phyloP scores from a whole-genome alignment of 1,140 invertebrate species.

The Pissodes strobi region DNA sequence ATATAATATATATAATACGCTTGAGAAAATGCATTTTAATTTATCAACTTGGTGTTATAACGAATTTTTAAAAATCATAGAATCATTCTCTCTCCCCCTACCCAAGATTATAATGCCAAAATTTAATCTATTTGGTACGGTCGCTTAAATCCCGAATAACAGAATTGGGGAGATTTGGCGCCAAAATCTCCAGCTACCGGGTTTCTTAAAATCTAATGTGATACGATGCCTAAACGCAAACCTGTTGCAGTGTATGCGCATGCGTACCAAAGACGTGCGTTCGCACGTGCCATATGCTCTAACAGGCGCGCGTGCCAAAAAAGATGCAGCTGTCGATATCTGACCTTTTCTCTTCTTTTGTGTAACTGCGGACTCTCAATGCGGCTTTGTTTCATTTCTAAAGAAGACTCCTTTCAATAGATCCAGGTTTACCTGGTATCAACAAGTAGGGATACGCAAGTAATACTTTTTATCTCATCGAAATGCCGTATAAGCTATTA shows the following conservation, averaged over 20 bases:
- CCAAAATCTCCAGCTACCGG: slow-evolving; percentile 7
- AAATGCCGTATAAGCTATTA: not conserved
- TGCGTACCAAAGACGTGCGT: not conserved
- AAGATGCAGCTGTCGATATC: slow-evolving; percentile 25
- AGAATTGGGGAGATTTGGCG: slow-evolving; percentile 10
- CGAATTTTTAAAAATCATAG: no score
- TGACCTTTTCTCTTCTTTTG: slow-evolving; percentile 22
- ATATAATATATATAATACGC: no score
- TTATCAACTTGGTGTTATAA: no score
- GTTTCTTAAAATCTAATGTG: slow-evolving; percentile 1
- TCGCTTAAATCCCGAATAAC: slow-evolving; percentile 4
- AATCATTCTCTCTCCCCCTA: no score
- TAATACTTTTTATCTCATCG: slow-evolving; percentile 24
- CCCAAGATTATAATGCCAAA: not conserved
- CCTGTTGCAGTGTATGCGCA: slow-evolving; percentile 18
- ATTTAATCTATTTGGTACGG: slow-evolving; percentile 19
- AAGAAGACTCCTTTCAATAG: slow-evolving; percentile 12
- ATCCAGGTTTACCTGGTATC: slow-evolving; percentile 27
- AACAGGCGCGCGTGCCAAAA: slow-evolving; percentile 12
- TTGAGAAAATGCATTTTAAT: no score
- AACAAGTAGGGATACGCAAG: slow-evolving; percentile 19
- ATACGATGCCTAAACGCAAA: not conserved
- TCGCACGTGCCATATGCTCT: slow-evolving; percentile 25
- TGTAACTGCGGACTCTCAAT: slow-evolving; percentile 19
- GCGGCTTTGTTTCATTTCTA: slow-evolving; percentile 16